Base-by-base conservation (phyloP, 1,140 invertebrate genomes). In the Tribolium madens region DNA sequence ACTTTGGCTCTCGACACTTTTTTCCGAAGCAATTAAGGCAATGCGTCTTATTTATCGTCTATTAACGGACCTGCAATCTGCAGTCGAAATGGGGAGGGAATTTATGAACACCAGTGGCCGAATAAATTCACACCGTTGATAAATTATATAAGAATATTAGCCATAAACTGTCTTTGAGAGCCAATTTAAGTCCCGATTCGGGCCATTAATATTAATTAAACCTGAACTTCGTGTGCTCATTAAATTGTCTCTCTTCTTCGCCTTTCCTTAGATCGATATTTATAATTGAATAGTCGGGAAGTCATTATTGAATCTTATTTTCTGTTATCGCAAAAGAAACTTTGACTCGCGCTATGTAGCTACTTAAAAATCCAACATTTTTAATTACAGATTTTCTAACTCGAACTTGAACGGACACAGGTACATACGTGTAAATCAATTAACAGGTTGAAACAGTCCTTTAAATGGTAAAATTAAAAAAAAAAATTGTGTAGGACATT, bases 151-250 rank as follows among this genome's bases (percentile, higher is more conserved):
- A 71, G 69, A 71, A 71, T 79, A 76, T 79, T 75, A 77, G 72
- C 76, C 72, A 77, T 79, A 79, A 79, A 79, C 48, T 79, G 52
- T 77, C 78, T 77, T 79, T 73, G 53, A 79, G 68, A 72, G 76
- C 76, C 78, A 79, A 79, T 79, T 79, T 79, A 75, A 71, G 76
- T 77, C 36, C 42, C 71, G 50, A 53, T 69, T 52, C 71, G 50
- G 60, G 26, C 72, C 78, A 79, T 79, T 79, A 79, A 79, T 79
- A 79, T 79, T 77, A 79, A 79, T 79, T 79, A 79, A 79, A 79
- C 46, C 74, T 47, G 78, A 77, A 74, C 60, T 75, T 70, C 50
- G 75, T 36, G 60, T 70, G 75, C 72, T 53, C 69, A 53, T 53
- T 79, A 60, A 75, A 71, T 60, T 69, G 74, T 71, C 68, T 73